A percentile compares a stretch with the other conserved stretches of the same genome.
Evolutionary conservation across 1,140 invertebrate species (phyloP).

Genomic region (Capitella teleta): DNA sequence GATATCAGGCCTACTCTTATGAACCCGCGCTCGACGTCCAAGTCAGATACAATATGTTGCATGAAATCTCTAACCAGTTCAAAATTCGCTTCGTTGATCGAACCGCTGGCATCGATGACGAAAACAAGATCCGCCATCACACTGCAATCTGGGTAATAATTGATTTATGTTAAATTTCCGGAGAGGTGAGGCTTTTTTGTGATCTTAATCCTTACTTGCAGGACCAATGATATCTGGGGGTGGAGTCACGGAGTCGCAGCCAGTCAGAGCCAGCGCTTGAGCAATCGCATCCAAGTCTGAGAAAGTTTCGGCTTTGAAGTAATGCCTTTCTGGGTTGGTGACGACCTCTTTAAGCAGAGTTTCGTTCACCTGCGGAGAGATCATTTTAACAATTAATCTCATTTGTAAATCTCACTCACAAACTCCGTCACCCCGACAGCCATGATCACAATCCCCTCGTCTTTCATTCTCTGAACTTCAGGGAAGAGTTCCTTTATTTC

Average conservation of each 20-base stretch:
- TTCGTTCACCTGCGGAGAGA: neutral
- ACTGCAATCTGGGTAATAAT: slow-evolving; percentile 5
- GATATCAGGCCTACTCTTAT: slow-evolving; percentile 4
- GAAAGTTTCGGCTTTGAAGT: neutral
- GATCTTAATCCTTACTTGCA: too few relatives aligned
- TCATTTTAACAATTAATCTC: neutral
- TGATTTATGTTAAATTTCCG: too few relatives aligned
- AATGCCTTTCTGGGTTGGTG: neutral
- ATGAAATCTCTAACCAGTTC: slow-evolving; percentile 5
- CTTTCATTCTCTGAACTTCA: neutral
- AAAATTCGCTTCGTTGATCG: slow-evolving; percentile 5
- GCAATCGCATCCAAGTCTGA: neutral
- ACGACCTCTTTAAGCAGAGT: neutral
- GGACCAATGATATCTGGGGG: too few relatives aligned
- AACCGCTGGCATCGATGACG: slow-evolving; percentile 10
- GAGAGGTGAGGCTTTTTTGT: too few relatives aligned
- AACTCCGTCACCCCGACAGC: neutral
- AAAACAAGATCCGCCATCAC: slow-evolving; percentile 8
- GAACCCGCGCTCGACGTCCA: slow-evolving; percentile 5
- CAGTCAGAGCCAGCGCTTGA: neutral
- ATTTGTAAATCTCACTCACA: neutral
- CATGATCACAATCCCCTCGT: neutral
- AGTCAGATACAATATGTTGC: neutral
- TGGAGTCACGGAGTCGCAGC: too few relatives aligned
- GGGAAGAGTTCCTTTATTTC: neutral